Conservation (phyloP, 2,113 vertebrate genomes). For the Toxotes chatareus region DNA sequence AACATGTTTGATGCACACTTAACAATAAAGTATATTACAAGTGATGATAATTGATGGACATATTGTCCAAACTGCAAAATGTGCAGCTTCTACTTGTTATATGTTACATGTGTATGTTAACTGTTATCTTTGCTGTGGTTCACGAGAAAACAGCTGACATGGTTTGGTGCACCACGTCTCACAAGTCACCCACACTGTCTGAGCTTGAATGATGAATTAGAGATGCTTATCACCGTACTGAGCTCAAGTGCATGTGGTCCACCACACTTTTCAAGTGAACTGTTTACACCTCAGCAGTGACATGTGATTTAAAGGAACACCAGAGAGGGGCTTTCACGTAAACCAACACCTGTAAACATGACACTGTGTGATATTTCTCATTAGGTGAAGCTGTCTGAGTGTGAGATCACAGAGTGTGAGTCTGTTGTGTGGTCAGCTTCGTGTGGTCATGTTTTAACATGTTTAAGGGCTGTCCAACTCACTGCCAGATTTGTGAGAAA, state of each 20-base stretch:
- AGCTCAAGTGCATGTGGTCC: background rate
- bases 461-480: background rate
- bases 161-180: conserved; percentile 44
- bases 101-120: background rate
- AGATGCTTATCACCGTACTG: background rate
- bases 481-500: background rate
- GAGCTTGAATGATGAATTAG: background rate
- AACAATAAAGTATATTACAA: background rate
- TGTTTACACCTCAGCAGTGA: conserved; percentile 21
- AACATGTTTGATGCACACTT: background rate
- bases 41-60: background rate
- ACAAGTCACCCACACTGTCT: conserved; percentile 54
- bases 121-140: conserved; percentile 14
- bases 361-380: background rate
- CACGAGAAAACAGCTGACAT: conserved; percentile 23
- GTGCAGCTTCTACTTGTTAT: background rate
- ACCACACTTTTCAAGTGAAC: conserved; percentile 5
- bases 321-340: background rate
- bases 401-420: background rate
- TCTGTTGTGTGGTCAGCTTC: background rate
- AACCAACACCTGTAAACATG: background rate
- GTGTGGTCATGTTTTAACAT: background rate
- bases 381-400: background rate
- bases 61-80: background rate
- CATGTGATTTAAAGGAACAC: background rate